Evolutionary conservation across 2,888 invertebrate genomes (phyloP).

Genomic region (Myopa tessellatipennis): DNA sequence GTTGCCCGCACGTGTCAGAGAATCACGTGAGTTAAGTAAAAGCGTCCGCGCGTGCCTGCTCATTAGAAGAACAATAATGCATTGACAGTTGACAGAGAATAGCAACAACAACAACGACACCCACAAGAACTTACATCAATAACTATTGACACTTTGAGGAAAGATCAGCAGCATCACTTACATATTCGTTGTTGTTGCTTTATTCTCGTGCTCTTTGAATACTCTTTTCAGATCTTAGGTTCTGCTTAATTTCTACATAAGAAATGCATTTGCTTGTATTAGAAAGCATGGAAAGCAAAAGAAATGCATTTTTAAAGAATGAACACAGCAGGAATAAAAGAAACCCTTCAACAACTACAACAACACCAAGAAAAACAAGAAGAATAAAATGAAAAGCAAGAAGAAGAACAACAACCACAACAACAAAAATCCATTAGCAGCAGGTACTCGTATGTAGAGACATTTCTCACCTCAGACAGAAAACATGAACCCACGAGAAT

Average conservation of each 20-base stretch:
- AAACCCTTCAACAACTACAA: no score
- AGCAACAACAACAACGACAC: background rate
- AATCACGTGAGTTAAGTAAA: background rate
- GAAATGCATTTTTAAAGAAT: background rate
- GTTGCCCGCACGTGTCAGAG: slow-evolving; percentile 16
- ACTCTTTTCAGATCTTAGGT: background rate
- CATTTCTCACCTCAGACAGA: no score
- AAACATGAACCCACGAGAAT: background rate
- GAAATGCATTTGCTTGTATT: slow-evolving; percentile 20
- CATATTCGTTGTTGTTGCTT: background rate
- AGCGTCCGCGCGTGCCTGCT: slow-evolving; percentile 3
- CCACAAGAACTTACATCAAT: background rate
- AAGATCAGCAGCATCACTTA: no score
- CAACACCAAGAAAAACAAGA: no score
- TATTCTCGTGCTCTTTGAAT: background rate
- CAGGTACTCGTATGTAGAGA: background rate
- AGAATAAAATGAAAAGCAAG: no score
- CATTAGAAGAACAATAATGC: slow-evolving; percentile 27
- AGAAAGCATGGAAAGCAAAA: background rate
- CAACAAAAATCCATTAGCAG: slow-evolving; percentile 12
- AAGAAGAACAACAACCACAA: no score
- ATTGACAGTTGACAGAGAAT: slow-evolving; percentile 8
- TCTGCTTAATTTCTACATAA: slow-evolving; percentile 13
- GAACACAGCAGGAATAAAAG: slow-evolving; percentile 1
- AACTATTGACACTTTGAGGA: background rate